phyloP scores from a whole-genome alignment of 1,140 invertebrate species.

The Bombus breviceps region DNA sequence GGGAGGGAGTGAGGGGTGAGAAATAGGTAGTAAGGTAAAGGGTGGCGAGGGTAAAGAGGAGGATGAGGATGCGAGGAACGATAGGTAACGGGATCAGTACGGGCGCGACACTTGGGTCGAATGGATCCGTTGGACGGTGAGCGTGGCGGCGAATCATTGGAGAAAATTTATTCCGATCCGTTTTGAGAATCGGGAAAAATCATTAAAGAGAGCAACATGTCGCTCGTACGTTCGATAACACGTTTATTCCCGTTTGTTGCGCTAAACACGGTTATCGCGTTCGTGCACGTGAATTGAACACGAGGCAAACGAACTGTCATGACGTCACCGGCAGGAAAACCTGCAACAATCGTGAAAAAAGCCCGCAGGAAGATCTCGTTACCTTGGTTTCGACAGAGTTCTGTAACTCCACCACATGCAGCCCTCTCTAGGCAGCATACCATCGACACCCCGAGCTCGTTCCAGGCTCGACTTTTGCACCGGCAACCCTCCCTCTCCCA shows the following conservation, averaged over 20 bases:
- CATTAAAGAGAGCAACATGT: slow-evolving; percentile 8
- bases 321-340: slow-evolving; percentile 83
- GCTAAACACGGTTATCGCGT: neutral
- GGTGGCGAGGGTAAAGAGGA: neutral
- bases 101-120: slow-evolving; percentile 76
- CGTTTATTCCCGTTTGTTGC: slow-evolving; percentile 10
- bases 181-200: neutral
- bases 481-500: slow-evolving; percentile 85
- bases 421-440: slow-evolving; percentile 92
- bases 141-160: neutral
- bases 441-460: slow-evolving; percentile 93
- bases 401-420: slow-evolving; percentile 87
- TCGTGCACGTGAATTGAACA: slow-evolving; percentile 46
- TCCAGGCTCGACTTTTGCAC: slow-evolving; percentile 87
- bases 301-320: slow-evolving; percentile 58
- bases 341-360: slow-evolving; percentile 85
- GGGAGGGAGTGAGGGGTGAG: slow-evolving; percentile 36
- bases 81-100: slow-evolving; percentile 69
- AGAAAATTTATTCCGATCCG: slow-evolving; percentile 6
- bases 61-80: slow-evolving; percentile 13
- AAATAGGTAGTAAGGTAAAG: slow-evolving; percentile 19
- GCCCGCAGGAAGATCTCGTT: slow-evolving; percentile 92
- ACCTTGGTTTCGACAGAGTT: slow-evolving; percentile 93
- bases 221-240: slow-evolving; percentile 1
- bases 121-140: slow-evolving; percentile 36